Conservation (phyloP, 1,140 invertebrate species). For the Megalopta genalis region DNA sequence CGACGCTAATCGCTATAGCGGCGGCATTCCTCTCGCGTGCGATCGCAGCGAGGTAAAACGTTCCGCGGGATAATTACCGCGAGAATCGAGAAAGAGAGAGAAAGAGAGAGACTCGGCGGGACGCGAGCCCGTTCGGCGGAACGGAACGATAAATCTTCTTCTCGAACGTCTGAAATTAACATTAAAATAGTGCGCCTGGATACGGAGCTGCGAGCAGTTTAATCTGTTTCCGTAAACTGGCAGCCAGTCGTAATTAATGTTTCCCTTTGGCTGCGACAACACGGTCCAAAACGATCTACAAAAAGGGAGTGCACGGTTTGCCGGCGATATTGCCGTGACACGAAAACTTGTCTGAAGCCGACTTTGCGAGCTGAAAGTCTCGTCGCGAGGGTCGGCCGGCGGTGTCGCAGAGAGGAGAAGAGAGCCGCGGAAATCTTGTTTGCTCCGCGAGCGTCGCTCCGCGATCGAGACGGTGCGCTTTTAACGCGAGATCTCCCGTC, state of each 20-base stretch:
- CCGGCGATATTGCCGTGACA: not conserved
- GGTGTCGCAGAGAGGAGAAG: not conserved
- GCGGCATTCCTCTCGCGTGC: no score
- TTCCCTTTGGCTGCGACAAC: slow-evolving; percentile 19
- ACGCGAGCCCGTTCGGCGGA: not conserved
- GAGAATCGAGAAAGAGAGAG: no score
- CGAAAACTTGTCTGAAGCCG: not conserved
- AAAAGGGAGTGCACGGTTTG: not conserved
- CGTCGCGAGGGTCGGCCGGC: not conserved
- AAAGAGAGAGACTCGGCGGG: slow-evolving; percentile 15
- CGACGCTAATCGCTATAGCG: no score
- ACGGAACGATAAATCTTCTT: slow-evolving; percentile 45
- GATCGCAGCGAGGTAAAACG: not conserved
- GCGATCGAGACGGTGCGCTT: no score
- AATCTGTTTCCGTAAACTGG: slow-evolving; percentile 28
- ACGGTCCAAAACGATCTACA: slow-evolving; percentile 18
- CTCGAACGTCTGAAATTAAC: slow-evolving; percentile 43
- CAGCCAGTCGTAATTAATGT: slow-evolving; percentile 35
- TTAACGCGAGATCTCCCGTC: not conserved
- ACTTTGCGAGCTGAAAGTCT: not conserved
- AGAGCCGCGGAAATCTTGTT: no score
- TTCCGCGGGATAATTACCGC: slow-evolving; percentile 24
- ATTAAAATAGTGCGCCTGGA: slow-evolving; percentile 38
- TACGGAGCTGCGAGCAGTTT: slow-evolving; percentile 34
- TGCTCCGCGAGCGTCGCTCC: no score